These are phyloP conservation scores for Sebastes oblongus DNA, from an alignment of 2,797 vertebrate genomes.

Conservation along the genomic window DNA sequence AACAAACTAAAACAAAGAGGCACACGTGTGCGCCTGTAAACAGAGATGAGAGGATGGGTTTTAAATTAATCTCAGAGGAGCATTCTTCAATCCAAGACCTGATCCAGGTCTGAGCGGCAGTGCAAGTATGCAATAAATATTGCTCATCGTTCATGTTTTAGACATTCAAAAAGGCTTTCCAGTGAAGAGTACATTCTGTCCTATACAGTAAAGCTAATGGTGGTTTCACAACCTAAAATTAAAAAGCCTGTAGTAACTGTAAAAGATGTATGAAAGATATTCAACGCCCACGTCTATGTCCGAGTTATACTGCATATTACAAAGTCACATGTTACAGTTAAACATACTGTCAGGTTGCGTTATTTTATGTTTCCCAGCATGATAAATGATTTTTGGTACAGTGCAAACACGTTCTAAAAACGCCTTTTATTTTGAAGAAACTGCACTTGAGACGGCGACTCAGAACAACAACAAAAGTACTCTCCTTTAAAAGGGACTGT, in stretches of 20 bases:
- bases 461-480: neutral
- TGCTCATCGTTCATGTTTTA: neutral
- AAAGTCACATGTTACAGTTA: neutral
- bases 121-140: neutral
- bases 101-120: neutral
- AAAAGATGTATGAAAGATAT: neutral
- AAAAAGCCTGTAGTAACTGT: neutral
- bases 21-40: slow-evolving; percentile 39
- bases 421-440: neutral
- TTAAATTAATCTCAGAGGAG: slow-evolving; percentile 8
- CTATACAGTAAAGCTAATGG: neutral
- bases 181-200: slow-evolving; percentile 7
- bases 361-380: neutral
- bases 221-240: neutral
- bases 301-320: neutral
- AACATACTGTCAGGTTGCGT: neutral
- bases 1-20: slow-evolving; percentile 22
- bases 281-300: neutral
- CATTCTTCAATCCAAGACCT: neutral
- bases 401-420: neutral
- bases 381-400: neutral
- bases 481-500: no score
- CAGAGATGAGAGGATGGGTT: slow-evolving; percentile 4
- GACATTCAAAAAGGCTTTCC: neutral
- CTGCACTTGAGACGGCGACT: neutral